phyloP scores from a whole-genome alignment of 2,113 vertebrate genomes.

The Lycaon pictus region DNA sequence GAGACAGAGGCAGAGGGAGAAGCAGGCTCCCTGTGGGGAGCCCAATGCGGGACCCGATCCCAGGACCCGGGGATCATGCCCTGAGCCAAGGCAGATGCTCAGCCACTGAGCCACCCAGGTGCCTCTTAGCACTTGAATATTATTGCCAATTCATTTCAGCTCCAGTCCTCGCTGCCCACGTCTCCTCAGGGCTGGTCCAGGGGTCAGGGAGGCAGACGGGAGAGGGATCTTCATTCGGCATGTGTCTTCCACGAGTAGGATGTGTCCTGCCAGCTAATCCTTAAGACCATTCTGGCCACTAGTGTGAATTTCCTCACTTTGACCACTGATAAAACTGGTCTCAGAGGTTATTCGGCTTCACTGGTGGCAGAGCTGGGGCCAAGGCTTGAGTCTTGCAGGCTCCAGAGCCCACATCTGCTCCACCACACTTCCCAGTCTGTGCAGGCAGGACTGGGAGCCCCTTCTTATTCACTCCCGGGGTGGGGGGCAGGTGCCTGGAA shows the following conservation, averaged over 20 bases:
- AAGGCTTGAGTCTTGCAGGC: not conserved
- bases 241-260: not conserved
- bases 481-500: not conserved
- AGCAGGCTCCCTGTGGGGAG: too few relatives aligned
- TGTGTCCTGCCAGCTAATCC: not conserved
- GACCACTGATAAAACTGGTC: not conserved
- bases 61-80: too few relatives aligned
- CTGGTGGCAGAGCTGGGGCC: not conserved
- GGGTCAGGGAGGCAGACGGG: not conserved
- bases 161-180: not conserved
- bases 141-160: not conserved
- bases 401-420: not conserved
- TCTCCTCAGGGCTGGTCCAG: not conserved
- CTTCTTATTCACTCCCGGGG: not conserved
- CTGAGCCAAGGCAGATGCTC: too few relatives aligned
- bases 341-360: not conserved
- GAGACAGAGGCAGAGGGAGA: too few relatives aligned
- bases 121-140: not conserved
- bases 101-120: too few relatives aligned
- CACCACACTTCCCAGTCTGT: not conserved
- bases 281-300: constrained; percentile 29
- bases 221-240: not conserved
- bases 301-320: not conserved
- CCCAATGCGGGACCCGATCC: too few relatives aligned
- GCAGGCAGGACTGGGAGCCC: not conserved